phyloP scores from a whole-genome alignment of 1,140 invertebrate species.

The Drosophila aff. region DNA sequence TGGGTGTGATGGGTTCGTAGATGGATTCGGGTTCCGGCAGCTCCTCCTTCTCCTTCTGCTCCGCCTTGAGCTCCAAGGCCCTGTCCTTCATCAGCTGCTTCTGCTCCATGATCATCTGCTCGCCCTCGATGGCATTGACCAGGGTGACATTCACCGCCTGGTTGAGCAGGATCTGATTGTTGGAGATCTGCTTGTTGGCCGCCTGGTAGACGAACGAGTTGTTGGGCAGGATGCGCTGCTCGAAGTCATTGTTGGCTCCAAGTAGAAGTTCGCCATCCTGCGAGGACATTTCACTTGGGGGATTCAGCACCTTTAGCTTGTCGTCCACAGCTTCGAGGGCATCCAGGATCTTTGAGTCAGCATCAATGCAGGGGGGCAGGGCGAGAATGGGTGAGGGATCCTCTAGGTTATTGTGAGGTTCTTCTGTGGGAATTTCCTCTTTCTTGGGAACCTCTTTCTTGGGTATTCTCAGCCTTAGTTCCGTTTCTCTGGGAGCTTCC shows the following conservation, averaged over 20 bases:
- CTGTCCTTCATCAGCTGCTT: conserved; percentile 51
- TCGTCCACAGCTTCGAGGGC: conserved; percentile 69
- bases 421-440: not conserved
- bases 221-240: conserved; percentile 74
- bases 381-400: not conserved
- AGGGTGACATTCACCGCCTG: conserved; percentile 76
- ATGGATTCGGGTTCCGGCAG: conserved; percentile 49
- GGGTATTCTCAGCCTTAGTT: not conserved
- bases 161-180: conserved; percentile 69
- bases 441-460: not conserved
- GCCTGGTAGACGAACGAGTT: conserved; percentile 74
- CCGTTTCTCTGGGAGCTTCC: not conserved
- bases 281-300: conserved; percentile 6
- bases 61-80: not conserved
- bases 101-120: conserved; percentile 78
- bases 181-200: conserved; percentile 70
- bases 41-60: not conserved
- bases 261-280: conserved; percentile 38
- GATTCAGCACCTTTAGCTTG: conserved; percentile 62
- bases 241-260: conserved; percentile 67
- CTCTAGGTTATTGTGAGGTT: not conserved
- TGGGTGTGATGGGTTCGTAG: conserved; percentile 74
- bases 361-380: conserved; percentile 55
- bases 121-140: conserved; percentile 74
- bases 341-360: conserved; percentile 69